Percentiles rank a stretch among this genome's conserved stretches.
phyloP scores from a whole-genome alignment of 2,888 invertebrate genomes.

The Crematogaster levior region DNA sequence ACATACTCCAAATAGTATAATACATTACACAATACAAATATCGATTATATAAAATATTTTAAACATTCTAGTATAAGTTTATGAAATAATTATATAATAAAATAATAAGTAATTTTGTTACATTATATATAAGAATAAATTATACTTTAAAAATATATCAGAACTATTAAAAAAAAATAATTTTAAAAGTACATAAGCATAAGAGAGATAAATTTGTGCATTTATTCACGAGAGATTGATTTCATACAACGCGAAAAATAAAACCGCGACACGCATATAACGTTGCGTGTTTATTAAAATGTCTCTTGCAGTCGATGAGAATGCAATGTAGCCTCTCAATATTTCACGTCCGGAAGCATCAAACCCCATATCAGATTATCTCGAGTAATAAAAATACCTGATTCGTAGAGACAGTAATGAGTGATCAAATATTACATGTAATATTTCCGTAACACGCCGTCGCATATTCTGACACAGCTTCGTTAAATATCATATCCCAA shows the following conservation, averaged over 20 bases:
- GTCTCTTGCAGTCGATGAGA: constrained; percentile 35
- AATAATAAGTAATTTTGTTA: constrained; percentile 5
- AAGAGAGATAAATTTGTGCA: constrained; percentile 10
- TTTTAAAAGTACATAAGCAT: neutral
- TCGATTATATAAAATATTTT: neutral
- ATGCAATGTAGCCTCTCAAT: constrained; percentile 44
- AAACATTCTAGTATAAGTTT: neutral
- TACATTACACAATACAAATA: neutral
- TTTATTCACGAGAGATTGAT: neutral
- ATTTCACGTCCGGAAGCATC: constrained; percentile 44
- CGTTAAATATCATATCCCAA: constrained; percentile 71
- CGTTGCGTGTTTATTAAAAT: constrained; percentile 41
- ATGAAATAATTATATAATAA: neutral
- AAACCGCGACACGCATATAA: neutral
- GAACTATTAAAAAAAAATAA: neutral
- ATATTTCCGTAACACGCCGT: constrained; percentile 53
- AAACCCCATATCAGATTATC: constrained; percentile 50
- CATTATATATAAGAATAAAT: neutral
- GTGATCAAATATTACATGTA: constrained; percentile 56
- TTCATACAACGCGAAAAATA: neutral
- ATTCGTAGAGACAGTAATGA: constrained; percentile 51
- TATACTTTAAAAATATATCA: neutral
- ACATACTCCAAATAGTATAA: neutral
- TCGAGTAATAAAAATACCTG: constrained; percentile 45
- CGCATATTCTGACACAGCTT: constrained; percentile 61